Conservation (phyloP, 64 coral and sea anemone genomes). For the Pocillopora verrucosa region DNA sequence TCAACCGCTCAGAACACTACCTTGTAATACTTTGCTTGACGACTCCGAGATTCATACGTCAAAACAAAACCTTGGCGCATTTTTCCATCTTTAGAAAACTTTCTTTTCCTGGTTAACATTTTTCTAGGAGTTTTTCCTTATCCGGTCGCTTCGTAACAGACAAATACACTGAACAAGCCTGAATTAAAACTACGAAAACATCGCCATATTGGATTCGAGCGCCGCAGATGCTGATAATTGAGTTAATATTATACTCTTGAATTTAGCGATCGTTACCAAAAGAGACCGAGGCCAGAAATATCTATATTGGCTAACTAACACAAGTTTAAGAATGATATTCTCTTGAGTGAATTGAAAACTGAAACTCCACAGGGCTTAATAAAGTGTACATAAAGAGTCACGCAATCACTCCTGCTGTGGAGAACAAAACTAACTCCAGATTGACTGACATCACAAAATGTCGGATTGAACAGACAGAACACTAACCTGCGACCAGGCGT, state of each 20-base stretch:
- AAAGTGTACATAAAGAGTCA: too few species aligned
- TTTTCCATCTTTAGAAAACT: not conserved
- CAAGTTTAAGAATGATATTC: not conserved
- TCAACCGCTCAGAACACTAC: not conserved
- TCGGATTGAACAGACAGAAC: too few species aligned
- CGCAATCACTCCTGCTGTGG: too few species aligned
- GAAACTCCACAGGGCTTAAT: too few species aligned
- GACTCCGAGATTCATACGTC: not conserved
- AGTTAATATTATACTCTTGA: not conserved
- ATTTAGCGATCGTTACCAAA: not conserved
- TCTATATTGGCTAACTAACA: not conserved
- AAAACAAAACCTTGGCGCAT: slow-evolving; percentile 22
- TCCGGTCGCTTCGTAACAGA: not conserved
- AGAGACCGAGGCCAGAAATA: not conserved
- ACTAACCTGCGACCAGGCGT: too few species aligned
- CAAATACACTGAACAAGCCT: not conserved
- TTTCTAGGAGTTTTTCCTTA: not conserved
- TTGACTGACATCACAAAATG: too few species aligned
- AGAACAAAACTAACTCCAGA: too few species aligned
- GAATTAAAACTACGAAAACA: not conserved
- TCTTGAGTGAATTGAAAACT: not conserved
- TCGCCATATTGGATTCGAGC: slow-evolving; percentile 21
- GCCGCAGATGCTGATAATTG: not conserved
- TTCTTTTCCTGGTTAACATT: not conserved
- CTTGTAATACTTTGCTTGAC: slow-evolving; percentile 11